A percentile compares a stretch with the other conserved stretches of the same genome.
Evolutionary conservation across 2,797 vertebrate genomes (phyloP).

Genomic region (Gadopsis marmoratus): DNA sequence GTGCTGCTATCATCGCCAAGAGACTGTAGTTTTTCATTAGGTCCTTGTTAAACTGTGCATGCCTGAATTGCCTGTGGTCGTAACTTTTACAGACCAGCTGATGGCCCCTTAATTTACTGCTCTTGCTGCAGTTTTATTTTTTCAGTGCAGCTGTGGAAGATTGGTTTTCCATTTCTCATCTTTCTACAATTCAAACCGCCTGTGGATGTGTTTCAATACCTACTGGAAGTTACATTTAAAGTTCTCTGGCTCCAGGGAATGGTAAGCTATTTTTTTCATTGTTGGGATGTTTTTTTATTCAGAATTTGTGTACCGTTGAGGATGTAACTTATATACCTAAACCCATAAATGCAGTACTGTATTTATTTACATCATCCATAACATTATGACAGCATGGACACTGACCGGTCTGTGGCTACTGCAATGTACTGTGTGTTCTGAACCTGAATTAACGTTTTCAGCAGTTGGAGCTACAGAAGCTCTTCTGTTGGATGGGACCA

Average conservation of each 20-base stretch:
- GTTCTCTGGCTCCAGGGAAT: constrained; percentile 39
- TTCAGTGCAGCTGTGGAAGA: constrained; percentile 64
- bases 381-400: no score
- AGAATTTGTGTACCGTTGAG: not conserved
- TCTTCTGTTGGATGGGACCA: no score
- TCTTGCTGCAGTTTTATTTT: constrained; percentile 63
- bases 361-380: no score
- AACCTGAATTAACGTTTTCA: no score
- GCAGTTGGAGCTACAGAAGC: no score
- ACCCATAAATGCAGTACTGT: no score
- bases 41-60: constrained; percentile 59
- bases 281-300: constrained; percentile 1
- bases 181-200: constrained; percentile 63
- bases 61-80: constrained; percentile 49
- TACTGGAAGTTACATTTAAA: constrained; percentile 51
- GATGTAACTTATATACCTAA: not conserved
- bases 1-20: constrained; percentile 21
- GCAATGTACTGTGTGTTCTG: no score
- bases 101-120: constrained; percentile 61
- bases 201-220: constrained; percentile 38
- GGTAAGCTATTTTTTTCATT: constrained; percentile 15
- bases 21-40: constrained; percentile 52
- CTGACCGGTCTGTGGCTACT: no score
- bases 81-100: constrained; percentile 64
- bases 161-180: constrained; percentile 70